Evolutionary conservation across 2,113 vertebrate genomes (phyloP), one percentile per base, ranked within the genome.

Genomic region (Cromileptes altivelis): DNA sequence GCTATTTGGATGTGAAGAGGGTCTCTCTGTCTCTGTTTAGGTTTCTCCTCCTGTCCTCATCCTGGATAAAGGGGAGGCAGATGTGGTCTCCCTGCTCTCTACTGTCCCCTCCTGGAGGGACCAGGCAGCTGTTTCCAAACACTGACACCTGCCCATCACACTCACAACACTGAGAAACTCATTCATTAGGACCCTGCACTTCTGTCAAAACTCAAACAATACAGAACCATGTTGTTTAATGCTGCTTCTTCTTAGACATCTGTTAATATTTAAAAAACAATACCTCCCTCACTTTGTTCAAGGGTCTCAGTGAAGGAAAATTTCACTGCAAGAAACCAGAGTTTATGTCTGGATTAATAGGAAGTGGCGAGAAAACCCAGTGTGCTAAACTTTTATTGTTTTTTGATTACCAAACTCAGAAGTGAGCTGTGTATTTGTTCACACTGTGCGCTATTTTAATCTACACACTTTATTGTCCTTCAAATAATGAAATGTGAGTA

Each of bases 91-190:
- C 70, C 84, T 91, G 76, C 92, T 93, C 93, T 93, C 84, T 94
- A 93, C 93, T 93, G 92, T 85, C 93, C 93, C 91, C 93, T 93
- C 74, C 91, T 94, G 93, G 91, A 86, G 52, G 78, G 72, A 90
- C 71, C 27, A 50, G 68, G 89, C 67, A 85, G 68, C 64, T 86
- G 84, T 79, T 61, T 85, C 30, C 70, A 61, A 52, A 85, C 56
- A 84, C 64, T 78, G 90, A 94, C 92, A 93, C 72, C 90, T 91
- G 91, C 74, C 93, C 81, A 71, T 93, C 85, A 92, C 64, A 78
- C 49, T 68, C 27, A 60, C n/a, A 70, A 11, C 8, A 1, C 23
- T 56, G 5, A 75, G 62, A 23, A 12, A 64, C 57, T 30, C 52
- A 60, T 50, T 64, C 47, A 77, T 62, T 64, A 68, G 33, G 50